Evolutionary conservation across 2,113 vertebrate species (phyloP).

Genomic region (Catharus minimus): DNA sequence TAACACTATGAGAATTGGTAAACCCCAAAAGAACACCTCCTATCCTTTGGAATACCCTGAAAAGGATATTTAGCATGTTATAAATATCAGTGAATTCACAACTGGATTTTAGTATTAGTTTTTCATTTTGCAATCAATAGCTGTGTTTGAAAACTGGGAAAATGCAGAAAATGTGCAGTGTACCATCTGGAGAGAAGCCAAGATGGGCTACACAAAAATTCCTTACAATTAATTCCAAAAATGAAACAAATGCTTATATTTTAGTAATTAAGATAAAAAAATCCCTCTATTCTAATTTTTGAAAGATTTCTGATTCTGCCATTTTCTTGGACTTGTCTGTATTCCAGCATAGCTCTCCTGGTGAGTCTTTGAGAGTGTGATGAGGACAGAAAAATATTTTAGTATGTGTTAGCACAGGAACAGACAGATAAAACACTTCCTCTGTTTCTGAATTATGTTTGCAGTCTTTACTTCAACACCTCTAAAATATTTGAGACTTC

Average conservation of each 20-base stretch:
- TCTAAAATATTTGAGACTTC: slow-evolving; percentile 11
- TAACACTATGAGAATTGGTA: fast-evolving
- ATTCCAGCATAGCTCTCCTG: not conserved
- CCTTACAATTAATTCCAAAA: not conserved
- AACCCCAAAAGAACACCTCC: not conserved
- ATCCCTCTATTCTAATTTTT: not conserved
- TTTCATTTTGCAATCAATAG: not conserved
- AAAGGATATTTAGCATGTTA: not conserved
- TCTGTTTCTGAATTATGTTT: not conserved
- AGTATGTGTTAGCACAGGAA: not conserved
- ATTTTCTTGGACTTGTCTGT: not conserved
- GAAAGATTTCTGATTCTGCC: not conserved
- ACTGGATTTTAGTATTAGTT: not conserved
- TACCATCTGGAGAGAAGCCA: not conserved
- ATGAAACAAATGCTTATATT: not conserved
- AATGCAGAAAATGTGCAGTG: not conserved
- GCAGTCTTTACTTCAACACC: not conserved
- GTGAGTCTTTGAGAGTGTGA: not conserved
- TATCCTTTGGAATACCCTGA: not conserved
- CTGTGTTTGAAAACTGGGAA: not conserved
- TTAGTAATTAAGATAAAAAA: not conserved
- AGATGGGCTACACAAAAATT: not conserved
- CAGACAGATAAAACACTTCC: not conserved
- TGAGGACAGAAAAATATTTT: not conserved
- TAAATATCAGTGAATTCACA: not conserved